A percentile compares a stretch with the other conserved stretches of the same genome.
These are phyloP conservation scores for Perca flavescens DNA, from an alignment of 2,113 vertebrate species.

Conservation along the genomic window DNA sequence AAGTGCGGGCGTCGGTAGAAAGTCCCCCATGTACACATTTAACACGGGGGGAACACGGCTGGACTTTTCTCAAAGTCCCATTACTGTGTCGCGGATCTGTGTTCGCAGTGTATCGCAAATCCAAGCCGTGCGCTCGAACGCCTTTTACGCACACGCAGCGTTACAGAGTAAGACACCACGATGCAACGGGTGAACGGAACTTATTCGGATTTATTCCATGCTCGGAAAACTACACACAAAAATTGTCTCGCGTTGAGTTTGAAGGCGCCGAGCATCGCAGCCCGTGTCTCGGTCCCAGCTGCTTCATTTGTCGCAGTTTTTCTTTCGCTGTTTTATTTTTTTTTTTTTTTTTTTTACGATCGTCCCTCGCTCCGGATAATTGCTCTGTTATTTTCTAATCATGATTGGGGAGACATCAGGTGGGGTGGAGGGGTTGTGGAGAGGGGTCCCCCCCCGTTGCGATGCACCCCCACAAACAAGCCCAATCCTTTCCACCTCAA, in stretches of 20 bases:
- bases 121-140: constrained; percentile 29
- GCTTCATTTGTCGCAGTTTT: constrained; percentile 82
- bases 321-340: neutral
- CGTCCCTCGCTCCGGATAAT: constrained; percentile 92
- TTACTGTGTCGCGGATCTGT: constrained; percentile 5
- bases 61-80: constrained; percentile 48
- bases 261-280: constrained; percentile 46
- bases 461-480: constrained; percentile 83
- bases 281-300: constrained; percentile 47
- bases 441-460: constrained; percentile 81
- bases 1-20: constrained; percentile 61
- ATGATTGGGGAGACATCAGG: constrained; percentile 84
- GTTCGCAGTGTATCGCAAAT: constrained; percentile 9
- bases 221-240: neutral
- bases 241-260: constrained; percentile 4
- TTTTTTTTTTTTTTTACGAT: constrained; percentile 66
- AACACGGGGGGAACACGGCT: constrained; percentile 50
- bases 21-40: constrained; percentile 58
- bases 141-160: constrained; percentile 51
- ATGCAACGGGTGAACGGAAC: constrained; percentile 1
- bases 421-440: constrained; percentile 50
- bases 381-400: constrained; percentile 91
- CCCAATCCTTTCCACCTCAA: constrained; percentile 58
- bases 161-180: constrained; percentile 1
- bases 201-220: neutral